Evolutionary conservation across 2,797 vertebrate species (phyloP), one percentile per base, ranked within the genome.

Genomic region (Coilia nasus): DNA sequence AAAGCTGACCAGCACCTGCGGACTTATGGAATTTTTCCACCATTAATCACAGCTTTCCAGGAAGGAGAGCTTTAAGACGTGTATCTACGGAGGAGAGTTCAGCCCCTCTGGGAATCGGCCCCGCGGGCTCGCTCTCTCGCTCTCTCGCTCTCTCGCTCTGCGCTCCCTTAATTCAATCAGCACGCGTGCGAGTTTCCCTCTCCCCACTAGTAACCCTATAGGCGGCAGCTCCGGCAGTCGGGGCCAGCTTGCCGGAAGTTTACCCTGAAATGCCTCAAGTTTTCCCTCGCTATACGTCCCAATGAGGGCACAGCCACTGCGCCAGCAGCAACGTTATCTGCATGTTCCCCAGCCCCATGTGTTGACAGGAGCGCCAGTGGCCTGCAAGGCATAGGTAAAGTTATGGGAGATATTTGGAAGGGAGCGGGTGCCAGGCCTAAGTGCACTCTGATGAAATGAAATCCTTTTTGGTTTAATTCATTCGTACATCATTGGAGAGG

Each of bases 41-140:
- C 94, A 94, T 93, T 94, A 94, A 92, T 95, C 93, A 94, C 91
- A 88, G 25, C 91, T 94, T 95, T 95, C 94, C 94, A 95, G 95
- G 94, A 95, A 95, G 93, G 94, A 91, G 91, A 84, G 28, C 56
- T 44, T 85, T 62, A 88, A 83, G 81, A 10, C 35, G 71, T 78
- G 71, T 7, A 41, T 41, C 71, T 78, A 78, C 71, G 35, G 35
- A 78, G 71, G 71, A 78, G 71, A 44, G 71, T 21, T 78, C 35
- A 35, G 35, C 35, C 35, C 71, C 71, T 78, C 35, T 78, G 71
- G 35, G 71, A 78, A 10, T 44, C 14, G 35, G 71, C 71, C 71
- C 41, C 17, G 71, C 21, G 71, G 71, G 31, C 71, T 21, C 9
- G 7, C 50, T 54, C 50, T 54, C 50, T 54, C 50, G 3, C 50